Evolutionary conservation across 2,797 vertebrate species (phyloP).

Genomic region (Myotis planiceps): DNA sequence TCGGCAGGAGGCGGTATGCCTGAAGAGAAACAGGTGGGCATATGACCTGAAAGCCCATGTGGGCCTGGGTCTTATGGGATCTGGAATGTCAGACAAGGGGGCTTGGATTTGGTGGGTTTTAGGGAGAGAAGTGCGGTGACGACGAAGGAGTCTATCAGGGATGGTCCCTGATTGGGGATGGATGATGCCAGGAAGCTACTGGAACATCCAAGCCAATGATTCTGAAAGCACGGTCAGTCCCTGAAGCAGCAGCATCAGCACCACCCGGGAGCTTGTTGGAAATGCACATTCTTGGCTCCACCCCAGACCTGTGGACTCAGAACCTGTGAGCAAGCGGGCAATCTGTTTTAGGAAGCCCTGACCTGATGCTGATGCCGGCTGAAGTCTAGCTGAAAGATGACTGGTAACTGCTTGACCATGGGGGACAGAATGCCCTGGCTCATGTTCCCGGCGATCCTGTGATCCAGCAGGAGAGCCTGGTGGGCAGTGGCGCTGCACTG

Average conservation of each 20-base stretch:
- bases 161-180: rapidly evolving
- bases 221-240: not conserved
- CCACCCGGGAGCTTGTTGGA: not conserved
- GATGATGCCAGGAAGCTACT: not conserved
- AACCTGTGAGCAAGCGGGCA: not conserved
- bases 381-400: not conserved
- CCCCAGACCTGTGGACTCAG: not conserved
- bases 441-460: not conserved
- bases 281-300: not conserved
- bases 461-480: not conserved
- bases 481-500: not conserved
- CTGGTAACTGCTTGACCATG: not conserved
- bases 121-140: not conserved
- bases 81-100: not conserved
- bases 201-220: not conserved
- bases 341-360: not conserved
- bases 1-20: rapidly evolving
- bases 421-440: not conserved
- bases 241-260: too few relatives aligned
- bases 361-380: not conserved
- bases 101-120: not conserved
- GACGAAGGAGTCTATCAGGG: not conserved
- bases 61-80: not conserved
- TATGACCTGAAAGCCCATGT: rapidly evolving
- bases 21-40: not conserved